These are phyloP conservation scores for Bradysia coprophila DNA, from an alignment of 1,140 invertebrate genomes.

Conservation along the genomic window DNA sequence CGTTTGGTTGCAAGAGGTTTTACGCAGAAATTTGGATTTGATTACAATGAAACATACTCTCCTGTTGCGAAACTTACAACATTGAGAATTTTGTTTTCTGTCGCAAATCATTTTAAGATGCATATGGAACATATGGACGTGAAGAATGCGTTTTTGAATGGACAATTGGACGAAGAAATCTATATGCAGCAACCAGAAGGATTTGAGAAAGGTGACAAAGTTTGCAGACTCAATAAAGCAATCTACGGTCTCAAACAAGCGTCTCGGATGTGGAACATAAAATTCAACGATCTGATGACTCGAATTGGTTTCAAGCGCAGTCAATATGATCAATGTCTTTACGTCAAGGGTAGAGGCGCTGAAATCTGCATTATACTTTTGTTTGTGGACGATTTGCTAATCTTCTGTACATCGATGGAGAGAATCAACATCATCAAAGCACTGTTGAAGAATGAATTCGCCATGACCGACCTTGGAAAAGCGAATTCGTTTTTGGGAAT, in stretches of 20 bases:
- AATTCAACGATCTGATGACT: slow-evolving; percentile 11
- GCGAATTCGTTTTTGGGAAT: slow-evolving; percentile 16
- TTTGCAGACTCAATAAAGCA: slow-evolving; percentile 1
- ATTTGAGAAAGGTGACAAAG: not conserved
- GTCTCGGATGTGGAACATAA: slow-evolving; percentile 6
- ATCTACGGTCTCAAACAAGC: slow-evolving; percentile 7
- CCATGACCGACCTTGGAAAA: slow-evolving; percentile 18
- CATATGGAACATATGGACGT: slow-evolving; percentile 19
- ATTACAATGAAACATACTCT: slow-evolving; percentile 22
- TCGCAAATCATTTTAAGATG: slow-evolving; percentile 11
- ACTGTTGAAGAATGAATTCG: slow-evolving; percentile 2
- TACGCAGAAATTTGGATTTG: slow-evolving; percentile 16
- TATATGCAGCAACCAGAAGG: slow-evolving; percentile 6
- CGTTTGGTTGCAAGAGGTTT: slow-evolving; percentile 22
- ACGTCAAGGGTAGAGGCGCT: slow-evolving; percentile 6
- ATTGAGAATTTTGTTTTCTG: slow-evolving; percentile 17
- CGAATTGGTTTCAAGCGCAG: slow-evolving; percentile 13
- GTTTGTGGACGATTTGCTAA: slow-evolving; percentile 9
- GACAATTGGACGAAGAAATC: slow-evolving; percentile 18
- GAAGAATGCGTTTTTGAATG: slow-evolving; percentile 25
- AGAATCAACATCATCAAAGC: not conserved
- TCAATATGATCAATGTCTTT: slow-evolving; percentile 8
- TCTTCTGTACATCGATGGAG: slow-evolving; percentile 4
- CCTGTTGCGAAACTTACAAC: slow-evolving; percentile 15
- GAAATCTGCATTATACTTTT: slow-evolving; percentile 7